These are phyloP conservation scores for Nephrotoma guestfalica DNA, from an alignment of 2,888 invertebrate genomes.

Conservation along the genomic window DNA sequence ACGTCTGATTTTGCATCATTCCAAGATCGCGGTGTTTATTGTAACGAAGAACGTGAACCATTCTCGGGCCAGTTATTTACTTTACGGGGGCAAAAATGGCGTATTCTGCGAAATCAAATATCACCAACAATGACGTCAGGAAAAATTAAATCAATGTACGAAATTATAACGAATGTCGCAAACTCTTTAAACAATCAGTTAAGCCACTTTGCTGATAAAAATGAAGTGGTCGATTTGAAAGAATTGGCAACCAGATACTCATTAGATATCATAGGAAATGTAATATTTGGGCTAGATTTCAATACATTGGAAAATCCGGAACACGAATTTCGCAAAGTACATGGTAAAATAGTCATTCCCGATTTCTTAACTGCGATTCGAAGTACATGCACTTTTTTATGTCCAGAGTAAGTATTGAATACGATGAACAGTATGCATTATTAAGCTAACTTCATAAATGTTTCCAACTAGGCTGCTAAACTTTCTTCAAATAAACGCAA, in stretches of 20 bases:
- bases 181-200: constrained; percentile 35
- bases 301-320: constrained; percentile 28
- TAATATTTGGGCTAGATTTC: constrained; percentile 33
- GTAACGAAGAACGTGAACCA: constrained; percentile 44
- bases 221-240: constrained; percentile 34
- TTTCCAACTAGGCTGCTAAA: neutral
- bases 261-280: constrained; percentile 32
- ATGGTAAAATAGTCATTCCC: constrained; percentile 11
- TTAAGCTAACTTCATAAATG: neutral
- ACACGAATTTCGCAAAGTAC: constrained; percentile 25
- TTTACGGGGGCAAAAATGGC: constrained; percentile 44
- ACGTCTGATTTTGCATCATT: constrained; percentile 48
- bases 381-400: constrained; percentile 18
- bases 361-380: constrained; percentile 13
- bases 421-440: neutral
- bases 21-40: constrained; percentile 46
- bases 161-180: constrained; percentile 41
- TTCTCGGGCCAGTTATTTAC: constrained; percentile 45
- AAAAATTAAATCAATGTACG: constrained; percentile 50
- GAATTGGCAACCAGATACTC: constrained; percentile 21
- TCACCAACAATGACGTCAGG: constrained; percentile 52
- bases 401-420: constrained; percentile 19
- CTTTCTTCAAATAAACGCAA: neutral
- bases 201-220: constrained; percentile 20
- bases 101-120: constrained; percentile 43